These are phyloP conservation scores for Lagorchestes hirsutus DNA, from an alignment of 2,797 vertebrate species.

Conservation along the genomic window DNA sequence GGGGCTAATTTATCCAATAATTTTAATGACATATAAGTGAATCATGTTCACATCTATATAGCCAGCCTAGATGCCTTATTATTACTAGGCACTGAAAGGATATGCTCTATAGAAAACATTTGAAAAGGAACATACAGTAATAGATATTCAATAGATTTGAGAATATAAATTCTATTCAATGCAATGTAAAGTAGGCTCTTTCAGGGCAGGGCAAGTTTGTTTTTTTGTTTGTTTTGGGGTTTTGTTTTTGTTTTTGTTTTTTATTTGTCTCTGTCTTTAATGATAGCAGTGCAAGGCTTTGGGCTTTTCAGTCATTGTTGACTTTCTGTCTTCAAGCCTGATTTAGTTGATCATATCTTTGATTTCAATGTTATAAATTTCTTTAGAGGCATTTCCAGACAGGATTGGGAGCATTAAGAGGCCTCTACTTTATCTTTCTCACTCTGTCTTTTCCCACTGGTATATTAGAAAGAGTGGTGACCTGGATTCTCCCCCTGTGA, in stretches of 20 bases:
- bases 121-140: neutral
- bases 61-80: neutral
- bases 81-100: neutral
- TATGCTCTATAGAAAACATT: neutral
- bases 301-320: neutral
- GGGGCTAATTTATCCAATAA: neutral
- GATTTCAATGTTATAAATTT: neutral
- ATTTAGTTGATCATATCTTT: neutral
- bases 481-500: neutral
- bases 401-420: neutral
- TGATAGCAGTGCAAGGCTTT: neutral
- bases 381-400: neutral
- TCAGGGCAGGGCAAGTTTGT: neutral
- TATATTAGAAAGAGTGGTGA: neutral
- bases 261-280: neutral
- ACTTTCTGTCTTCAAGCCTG: neutral
- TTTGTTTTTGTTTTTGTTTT: neutral
- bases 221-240: neutral
- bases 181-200: neutral
- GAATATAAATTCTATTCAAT: neutral
- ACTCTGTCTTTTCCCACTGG: neutral
- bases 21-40: neutral
- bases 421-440: neutral
- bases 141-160: neutral
- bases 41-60: neutral